Conservation (phyloP, 1,140 invertebrate genomes). For the Propsilocerus akamusi region DNA sequence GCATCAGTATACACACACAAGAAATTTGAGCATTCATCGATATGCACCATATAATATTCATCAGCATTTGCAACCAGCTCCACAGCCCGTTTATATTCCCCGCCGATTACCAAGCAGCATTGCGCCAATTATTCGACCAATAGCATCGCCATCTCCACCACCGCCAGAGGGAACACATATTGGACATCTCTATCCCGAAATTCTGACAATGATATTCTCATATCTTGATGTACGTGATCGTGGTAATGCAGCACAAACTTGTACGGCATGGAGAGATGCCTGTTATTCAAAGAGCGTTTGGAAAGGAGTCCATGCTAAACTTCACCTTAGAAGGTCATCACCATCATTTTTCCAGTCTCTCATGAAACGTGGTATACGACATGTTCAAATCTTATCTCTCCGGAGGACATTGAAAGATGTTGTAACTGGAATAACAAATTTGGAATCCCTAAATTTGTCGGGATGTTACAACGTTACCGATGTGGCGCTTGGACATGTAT, state of each 20-base stretch:
- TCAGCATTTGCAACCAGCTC: conserved; percentile 27
- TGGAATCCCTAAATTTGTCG: conserved; percentile 74
- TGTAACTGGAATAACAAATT: conserved; percentile 62
- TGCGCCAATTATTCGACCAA: conserved; percentile 30
- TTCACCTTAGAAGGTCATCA: conserved; percentile 69
- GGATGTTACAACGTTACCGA: conserved; percentile 86
- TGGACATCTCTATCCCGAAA: conserved; percentile 76
- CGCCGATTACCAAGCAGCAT: conserved; percentile 27
- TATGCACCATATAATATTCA: conserved; percentile 32
- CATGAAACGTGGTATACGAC: conserved; percentile 67
- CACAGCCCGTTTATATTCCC: conserved; percentile 19
- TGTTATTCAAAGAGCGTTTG: conserved; percentile 83
- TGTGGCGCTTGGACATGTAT: conserved; percentile 59
- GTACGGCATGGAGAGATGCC: conserved; percentile 74
- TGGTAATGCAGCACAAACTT: conserved; percentile 78
- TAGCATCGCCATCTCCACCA: conserved; percentile 13
- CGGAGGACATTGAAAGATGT: conserved; percentile 70
- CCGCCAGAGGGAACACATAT: conserved; percentile 50
- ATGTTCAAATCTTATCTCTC: conserved; percentile 76
- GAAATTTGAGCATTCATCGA: conserved; percentile 11
- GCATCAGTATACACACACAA: not conserved
- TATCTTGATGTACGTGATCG: conserved; percentile 75
- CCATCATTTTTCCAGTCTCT: conserved; percentile 70
- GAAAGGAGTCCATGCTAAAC: conserved; percentile 76
- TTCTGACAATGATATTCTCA: conserved; percentile 79